Evolutionary conservation across 2,113 vertebrate genomes (phyloP).

Genomic region (Prochilodus magdalenae): DNA sequence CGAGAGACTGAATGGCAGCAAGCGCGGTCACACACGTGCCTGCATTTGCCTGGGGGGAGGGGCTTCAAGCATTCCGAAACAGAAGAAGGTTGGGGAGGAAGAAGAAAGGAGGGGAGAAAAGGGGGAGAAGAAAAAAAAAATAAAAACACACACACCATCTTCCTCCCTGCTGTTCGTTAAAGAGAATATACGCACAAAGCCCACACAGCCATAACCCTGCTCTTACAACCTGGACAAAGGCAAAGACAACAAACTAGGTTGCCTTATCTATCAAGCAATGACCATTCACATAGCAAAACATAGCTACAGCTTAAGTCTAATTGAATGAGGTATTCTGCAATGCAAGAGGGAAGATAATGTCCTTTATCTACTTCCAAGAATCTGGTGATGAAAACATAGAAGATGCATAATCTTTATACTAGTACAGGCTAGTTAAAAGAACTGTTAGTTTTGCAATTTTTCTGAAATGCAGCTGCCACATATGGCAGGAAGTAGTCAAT

Average conservation of each 20-base stretch:
- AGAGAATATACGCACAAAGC: slow-evolving; percentile 24
- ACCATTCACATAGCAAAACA: not conserved
- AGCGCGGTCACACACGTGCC: slow-evolving; percentile 21
- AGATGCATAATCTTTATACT: not conserved
- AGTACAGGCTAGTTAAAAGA: not conserved
- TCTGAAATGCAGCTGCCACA: not conserved
- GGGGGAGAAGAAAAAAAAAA: too few relatives aligned
- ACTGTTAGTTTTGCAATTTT: not conserved
- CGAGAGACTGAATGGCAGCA: slow-evolving; percentile 66
- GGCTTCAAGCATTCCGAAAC: slow-evolving; percentile 74
- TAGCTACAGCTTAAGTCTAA: not conserved
- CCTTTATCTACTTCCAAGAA: not conserved
- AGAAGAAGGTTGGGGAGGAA: slow-evolving; percentile 55
- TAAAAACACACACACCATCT: slow-evolving; percentile 5
- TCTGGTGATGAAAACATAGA: not conserved
- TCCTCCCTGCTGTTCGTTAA: slow-evolving; percentile 16
- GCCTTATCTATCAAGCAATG: not conserved
- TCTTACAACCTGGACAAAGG: not conserved
- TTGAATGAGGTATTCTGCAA: not conserved
- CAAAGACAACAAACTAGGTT: not conserved
- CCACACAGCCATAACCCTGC: slow-evolving; percentile 8
- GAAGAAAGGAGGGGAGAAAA: too few relatives aligned
- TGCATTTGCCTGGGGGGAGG: slow-evolving; percentile 42
- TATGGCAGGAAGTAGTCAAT: not conserved
- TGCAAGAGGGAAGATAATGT: not conserved